A percentile compares a stretch with the other conserved stretches of the same genome.
These are phyloP conservation scores for Nyctibius bracteatus DNA, from an alignment of 2,113 vertebrate species.

Conservation along the genomic window DNA sequence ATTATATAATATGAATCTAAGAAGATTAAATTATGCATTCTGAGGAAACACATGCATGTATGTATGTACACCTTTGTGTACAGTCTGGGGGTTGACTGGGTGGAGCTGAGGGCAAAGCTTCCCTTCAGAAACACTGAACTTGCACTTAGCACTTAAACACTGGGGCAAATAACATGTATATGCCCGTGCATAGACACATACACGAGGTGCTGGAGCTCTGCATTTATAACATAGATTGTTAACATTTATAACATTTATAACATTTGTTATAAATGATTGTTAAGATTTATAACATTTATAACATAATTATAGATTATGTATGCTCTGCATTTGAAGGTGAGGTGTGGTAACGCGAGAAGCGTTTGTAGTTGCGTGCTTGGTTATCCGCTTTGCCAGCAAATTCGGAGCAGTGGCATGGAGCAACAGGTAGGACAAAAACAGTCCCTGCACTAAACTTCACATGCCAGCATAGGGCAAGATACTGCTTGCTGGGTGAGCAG, in stretches of 20 bases:
- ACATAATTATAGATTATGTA: too few relatives aligned
- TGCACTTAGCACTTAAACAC: not conserved
- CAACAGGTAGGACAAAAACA: not conserved
- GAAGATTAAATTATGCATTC: conserved; percentile 5
- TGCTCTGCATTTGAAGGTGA: accelerated
- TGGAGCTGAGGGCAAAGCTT: not conserved
- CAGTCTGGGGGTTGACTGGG: not conserved
- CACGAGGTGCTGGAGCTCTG: not conserved
- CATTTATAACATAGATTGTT: too few relatives aligned
- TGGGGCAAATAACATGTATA: accelerated
- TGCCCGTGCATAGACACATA: accelerated
- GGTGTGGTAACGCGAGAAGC: accelerated
- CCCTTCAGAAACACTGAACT: not conserved
- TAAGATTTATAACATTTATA: too few relatives aligned
- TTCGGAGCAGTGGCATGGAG: not conserved
- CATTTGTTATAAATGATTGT: too few relatives aligned
- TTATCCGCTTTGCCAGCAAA: not conserved
- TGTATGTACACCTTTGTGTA: not conserved
- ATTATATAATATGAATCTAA: conserved; percentile 52
- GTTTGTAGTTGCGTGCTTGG: not conserved
- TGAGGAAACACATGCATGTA: not conserved
- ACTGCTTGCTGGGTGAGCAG: not conserved
- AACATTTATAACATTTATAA: too few relatives aligned
- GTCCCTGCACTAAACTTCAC: not conserved
- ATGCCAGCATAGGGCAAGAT: accelerated